Evolutionary conservation across 2,113 vertebrate genomes (phyloP).

Genomic region (Tinamus guttatus): DNA sequence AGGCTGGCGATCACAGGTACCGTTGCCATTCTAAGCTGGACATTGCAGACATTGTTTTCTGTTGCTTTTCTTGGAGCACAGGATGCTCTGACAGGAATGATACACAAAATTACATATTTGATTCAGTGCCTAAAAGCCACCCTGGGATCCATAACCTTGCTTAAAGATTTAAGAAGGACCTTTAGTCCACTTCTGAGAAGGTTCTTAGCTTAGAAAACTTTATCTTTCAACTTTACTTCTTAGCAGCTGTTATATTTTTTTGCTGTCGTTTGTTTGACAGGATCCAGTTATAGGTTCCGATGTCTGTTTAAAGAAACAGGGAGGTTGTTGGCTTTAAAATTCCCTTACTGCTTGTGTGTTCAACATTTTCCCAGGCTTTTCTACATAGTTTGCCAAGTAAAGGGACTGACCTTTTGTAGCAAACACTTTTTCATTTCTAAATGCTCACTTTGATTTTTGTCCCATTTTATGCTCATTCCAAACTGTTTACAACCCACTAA

Average conservation of each 20-base stretch:
- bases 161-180: slow-evolving; percentile 84
- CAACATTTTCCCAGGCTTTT: slow-evolving; percentile 93
- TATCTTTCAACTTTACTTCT: slow-evolving; percentile 87
- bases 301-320: slow-evolving; percentile 92
- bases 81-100: slow-evolving; percentile 79
- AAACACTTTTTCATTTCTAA: slow-evolving; percentile 92
- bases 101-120: slow-evolving; percentile 85
- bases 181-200: slow-evolving; percentile 84
- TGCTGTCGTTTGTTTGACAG: slow-evolving; percentile 93
- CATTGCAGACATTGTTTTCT: slow-evolving; percentile 64
- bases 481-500: slow-evolving; percentile 92
- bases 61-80: slow-evolving; percentile 75
- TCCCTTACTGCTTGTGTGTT: slow-evolving; percentile 88
- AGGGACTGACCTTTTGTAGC: slow-evolving; percentile 92
- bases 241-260: slow-evolving; percentile 90
- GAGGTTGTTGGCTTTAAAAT: slow-evolving; percentile 89
- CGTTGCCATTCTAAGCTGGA: slow-evolving; percentile 21
- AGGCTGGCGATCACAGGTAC: slow-evolving; percentile 60
- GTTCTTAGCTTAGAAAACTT: slow-evolving; percentile 85
- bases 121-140: slow-evolving; percentile 81
- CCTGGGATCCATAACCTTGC: slow-evolving; percentile 81
- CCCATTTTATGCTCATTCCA: slow-evolving; percentile 91
- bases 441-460: slow-evolving; percentile 93
- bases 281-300: slow-evolving; percentile 92
- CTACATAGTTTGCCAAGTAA: slow-evolving; percentile 89